Percentiles rank a stretch among this genome's conserved stretches.
Evolutionary conservation across 2,113 vertebrate genomes (phyloP).

Genomic region (Plecotus auritus): DNA sequence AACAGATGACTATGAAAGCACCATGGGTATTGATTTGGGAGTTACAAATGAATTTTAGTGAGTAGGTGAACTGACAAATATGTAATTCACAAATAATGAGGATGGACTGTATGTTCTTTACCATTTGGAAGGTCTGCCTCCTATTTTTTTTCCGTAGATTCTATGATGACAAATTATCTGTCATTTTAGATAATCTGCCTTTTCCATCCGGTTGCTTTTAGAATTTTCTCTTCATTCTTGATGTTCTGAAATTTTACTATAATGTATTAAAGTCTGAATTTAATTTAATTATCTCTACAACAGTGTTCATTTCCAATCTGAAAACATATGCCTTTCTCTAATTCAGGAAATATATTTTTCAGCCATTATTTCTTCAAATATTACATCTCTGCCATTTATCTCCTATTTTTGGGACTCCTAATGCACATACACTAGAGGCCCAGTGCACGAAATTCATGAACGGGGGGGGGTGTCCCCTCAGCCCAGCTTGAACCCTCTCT

Average conservation of each 20-base stretch:
- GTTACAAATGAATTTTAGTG: not conserved
- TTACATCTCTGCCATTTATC: not conserved
- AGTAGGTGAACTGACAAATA: not conserved
- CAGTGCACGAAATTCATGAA: too few species aligned
- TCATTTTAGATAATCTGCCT: not conserved
- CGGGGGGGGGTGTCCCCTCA: too few species aligned
- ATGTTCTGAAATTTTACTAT: not conserved
- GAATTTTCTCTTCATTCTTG: conserved; percentile 22
- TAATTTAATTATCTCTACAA: not conserved
- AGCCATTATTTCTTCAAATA: not conserved
- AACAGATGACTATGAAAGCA: not conserved
- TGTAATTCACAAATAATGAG: not conserved
- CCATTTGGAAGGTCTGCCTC: not conserved
- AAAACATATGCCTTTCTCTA: not conserved
- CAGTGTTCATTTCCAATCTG: not conserved
- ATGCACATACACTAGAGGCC: too few species aligned
- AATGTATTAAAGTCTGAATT: not conserved
- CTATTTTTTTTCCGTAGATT: not conserved
- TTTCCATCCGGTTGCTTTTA: not conserved
- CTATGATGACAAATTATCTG: not conserved
- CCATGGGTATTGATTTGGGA: not conserved
- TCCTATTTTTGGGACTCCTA: not conserved
- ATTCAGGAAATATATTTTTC: not conserved
- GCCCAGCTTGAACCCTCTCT: too few species aligned
- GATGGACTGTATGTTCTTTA: not conserved